phyloP scores from a whole-genome alignment of 2,888 invertebrate genomes.

The Epistrophella euchroma region DNA sequence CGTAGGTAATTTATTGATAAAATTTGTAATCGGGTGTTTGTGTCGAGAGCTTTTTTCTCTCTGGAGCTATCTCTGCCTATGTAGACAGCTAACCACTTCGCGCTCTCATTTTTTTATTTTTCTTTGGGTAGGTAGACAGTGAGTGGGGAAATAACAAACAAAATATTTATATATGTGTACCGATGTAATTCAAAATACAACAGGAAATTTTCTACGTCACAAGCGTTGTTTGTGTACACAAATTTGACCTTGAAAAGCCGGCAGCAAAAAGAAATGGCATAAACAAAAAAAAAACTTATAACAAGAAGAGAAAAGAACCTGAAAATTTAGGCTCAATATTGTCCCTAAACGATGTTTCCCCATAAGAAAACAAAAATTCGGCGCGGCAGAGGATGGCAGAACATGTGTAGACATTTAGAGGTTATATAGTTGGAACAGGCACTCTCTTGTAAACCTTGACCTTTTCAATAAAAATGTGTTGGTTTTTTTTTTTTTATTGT shows the following conservation, averaged over 20 bases:
- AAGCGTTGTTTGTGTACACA: conserved; percentile 60
- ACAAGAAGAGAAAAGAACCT: conserved; percentile 20
- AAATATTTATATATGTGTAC: neutral
- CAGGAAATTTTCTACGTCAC: conserved; percentile 64
- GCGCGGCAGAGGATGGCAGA: conserved; percentile 11
- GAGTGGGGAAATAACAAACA: conserved; percentile 22
- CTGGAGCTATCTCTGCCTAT: conserved; percentile 26
- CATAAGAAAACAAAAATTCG: neutral
- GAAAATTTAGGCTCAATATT: conserved; percentile 40
- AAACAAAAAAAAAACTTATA: conserved; percentile 65
- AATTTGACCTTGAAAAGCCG: conserved; percentile 63
- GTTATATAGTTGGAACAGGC: conserved; percentile 23
- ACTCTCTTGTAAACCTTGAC: conserved; percentile 62
- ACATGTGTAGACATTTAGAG: conserved; percentile 45
- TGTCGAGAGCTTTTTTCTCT: conserved; percentile 56
- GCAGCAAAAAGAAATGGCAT: neutral
- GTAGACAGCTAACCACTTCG: conserved; percentile 23
- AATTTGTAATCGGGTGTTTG: conserved; percentile 52
- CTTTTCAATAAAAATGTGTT: conserved; percentile 47
- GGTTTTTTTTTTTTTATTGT: neutral
- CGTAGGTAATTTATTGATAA: conserved; percentile 63
- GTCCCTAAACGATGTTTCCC: conserved; percentile 17
- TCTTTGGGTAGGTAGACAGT: conserved; percentile 8
- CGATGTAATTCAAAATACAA: conserved; percentile 27
- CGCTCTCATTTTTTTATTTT: conserved; percentile 26